Evolutionary conservation across 2,113 vertebrate species (phyloP), one percentile per base, ranked within the genome.

Genomic region (Sakesphorus luctuosus): DNA sequence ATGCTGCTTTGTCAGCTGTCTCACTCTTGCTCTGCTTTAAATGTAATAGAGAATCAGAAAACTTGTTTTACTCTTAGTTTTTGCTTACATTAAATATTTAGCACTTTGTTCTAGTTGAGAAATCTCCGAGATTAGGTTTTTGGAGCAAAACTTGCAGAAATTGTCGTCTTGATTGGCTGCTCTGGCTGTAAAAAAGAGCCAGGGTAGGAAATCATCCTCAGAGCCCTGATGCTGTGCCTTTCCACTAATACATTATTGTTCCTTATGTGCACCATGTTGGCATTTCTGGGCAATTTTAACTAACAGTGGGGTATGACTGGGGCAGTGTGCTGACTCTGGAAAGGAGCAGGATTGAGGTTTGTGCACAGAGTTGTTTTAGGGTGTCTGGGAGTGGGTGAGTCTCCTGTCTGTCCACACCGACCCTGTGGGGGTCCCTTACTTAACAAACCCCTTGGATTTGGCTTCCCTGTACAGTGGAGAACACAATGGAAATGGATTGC

Each of bases 81-180:
- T 97, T 94, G 91, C 63, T 97, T 95, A 84, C 61, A 35, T 87
- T 95, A 95, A 96, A 87, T 92, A 94, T 95, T 96, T 96, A 95
- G 59, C 87, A 31, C 86, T 93, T 71, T 87, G 83, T 95, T 96
- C 74, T 92, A 91, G 69, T 89, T 97, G 82, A 91, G 89, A 85
- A 95, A 93, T 94, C 69, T 84, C 88, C 0, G 8, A 95, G 93
- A 93, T 96, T 86, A 76, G 82, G 49, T 55, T 94, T 95, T 89
- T 94, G 79, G 53, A 97, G 88, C 68, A 94, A 97, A 97, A 93
- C 49, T 78, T 33, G 38, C 3, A 18, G 55, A 61, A 90, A 69
- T 78, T 4, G n/a, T 85, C 17, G 8, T 91, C 31, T 95, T 79
- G 94, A 90, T 73, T 91, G 81, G 56, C 53, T 85, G 73, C 52